Conservation (phyloP, 2,888 invertebrate species). For the Falcaria lacertinaria region DNA sequence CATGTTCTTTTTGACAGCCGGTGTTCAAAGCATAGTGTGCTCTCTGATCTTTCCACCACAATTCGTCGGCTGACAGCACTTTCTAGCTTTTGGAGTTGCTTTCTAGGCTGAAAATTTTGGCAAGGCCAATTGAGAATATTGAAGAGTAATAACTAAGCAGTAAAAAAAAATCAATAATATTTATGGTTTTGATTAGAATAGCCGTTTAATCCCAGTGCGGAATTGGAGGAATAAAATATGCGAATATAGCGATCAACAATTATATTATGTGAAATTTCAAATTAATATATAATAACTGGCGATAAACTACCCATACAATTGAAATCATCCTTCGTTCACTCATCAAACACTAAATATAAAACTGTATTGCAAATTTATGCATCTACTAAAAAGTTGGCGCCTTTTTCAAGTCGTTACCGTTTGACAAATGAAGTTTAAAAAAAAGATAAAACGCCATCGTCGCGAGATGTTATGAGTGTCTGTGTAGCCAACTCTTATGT, state of each 20-base stretch:
- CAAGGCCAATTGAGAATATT: neutral
- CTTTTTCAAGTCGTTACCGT: slow-evolving; percentile 36
- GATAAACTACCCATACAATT: no score
- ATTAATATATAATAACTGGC: no score
- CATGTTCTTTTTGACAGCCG: slow-evolving; percentile 38
- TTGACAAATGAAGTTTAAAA: slow-evolving; percentile 48
- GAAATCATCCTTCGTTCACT: neutral
- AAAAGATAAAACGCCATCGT: slow-evolving; percentile 56
- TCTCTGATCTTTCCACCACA: slow-evolving; percentile 56
- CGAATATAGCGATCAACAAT: no score
- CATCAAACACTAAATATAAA: neutral
- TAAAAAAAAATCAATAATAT: no score
- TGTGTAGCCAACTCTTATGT: slow-evolving; percentile 47
- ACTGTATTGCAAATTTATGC: neutral
- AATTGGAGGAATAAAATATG: no score
- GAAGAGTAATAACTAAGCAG: no score
- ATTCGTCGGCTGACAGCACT: slow-evolving; percentile 22
- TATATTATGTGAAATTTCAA: no score
- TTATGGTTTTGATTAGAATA: no score
- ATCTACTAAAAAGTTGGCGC: slow-evolving; percentile 34
- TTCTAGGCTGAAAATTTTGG: neutral
- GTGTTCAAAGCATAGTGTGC: slow-evolving; percentile 40
- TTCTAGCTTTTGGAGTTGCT: no score
- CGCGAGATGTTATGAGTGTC: slow-evolving; percentile 46
- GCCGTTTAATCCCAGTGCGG: no score